Evolutionary conservation across 2,888 invertebrate species (phyloP).

Genomic region (Chrysodeixis includens): DNA sequence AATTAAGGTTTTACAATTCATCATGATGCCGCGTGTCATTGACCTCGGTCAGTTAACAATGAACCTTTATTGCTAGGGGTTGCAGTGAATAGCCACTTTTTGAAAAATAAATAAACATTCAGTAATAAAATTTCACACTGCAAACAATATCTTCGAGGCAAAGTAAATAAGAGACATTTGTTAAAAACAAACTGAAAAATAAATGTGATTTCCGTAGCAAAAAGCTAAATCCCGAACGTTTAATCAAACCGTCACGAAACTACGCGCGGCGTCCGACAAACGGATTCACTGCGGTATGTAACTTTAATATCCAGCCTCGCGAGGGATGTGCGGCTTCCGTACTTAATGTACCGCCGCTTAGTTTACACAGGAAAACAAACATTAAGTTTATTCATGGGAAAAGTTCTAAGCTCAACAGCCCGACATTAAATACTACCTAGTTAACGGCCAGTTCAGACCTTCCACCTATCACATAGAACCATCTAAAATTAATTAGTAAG

Average conservation of each 20-base stretch:
- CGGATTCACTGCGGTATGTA: neutral
- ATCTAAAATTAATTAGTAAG: too few relatives aligned
- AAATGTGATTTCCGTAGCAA: neutral
- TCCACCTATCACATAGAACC: too few relatives aligned
- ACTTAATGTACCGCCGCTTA: conserved; percentile 12
- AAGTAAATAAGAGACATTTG: neutral
- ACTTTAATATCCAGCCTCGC: conserved; percentile 2
- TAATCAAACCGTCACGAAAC: neutral
- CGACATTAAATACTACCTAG: conserved; percentile 14
- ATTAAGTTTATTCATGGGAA: conserved; percentile 41
- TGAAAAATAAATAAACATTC: too few relatives aligned
- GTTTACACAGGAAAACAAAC: conserved; percentile 27
- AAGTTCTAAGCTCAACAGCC: conserved; percentile 24
- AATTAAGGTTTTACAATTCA: neutral
- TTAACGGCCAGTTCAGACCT: conserved; percentile 24
- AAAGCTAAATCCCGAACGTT: neutral
- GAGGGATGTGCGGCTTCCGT: conserved; percentile 7
- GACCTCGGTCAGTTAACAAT: neutral
- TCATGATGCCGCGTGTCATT: conserved; percentile 10
- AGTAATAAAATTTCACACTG: neutral
- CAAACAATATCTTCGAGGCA: neutral
- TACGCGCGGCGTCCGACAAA: neutral
- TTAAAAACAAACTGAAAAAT: neutral
- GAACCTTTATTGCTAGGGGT: neutral
- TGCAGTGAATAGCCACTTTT: neutral